phyloP scores from a whole-genome alignment of 2,797 vertebrate genomes.

The Alectoris magna region DNA sequence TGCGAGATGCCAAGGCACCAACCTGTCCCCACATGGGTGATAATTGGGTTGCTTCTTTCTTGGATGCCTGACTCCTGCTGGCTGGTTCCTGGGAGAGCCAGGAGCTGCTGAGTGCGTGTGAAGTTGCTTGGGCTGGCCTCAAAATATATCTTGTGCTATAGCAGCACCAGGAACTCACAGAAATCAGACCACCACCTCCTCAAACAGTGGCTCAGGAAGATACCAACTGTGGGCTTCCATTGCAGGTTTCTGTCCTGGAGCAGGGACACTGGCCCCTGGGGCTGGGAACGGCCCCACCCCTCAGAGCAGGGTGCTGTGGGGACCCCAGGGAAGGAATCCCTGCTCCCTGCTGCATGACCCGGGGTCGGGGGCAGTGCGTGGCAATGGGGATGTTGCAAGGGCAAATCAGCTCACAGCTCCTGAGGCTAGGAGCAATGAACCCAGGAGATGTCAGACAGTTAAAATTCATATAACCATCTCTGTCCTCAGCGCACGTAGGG shows the following conservation, averaged over 20 bases:
- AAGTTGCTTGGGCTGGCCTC: neutral
- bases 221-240: rapidly evolving
- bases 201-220: rapidly evolving
- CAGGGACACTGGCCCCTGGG: neutral
- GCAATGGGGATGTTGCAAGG: neutral
- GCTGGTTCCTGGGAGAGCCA: neutral
- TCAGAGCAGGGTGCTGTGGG: rapidly evolving
- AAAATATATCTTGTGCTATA: neutral
- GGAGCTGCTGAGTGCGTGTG: neutral
- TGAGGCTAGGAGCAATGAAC: neutral
- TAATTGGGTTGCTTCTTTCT: neutral
- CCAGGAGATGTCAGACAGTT: neutral
- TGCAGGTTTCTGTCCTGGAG: neutral
- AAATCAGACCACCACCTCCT: rapidly evolving
- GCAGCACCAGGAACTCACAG: neutral
- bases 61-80: neutral
- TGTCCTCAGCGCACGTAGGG: rapidly evolving
- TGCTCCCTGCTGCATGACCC: rapidly evolving
- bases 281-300: neutral
- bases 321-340: neutral
- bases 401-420: rapidly evolving
- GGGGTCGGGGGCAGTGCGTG: neutral
- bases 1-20: neutral
- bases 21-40: rapidly evolving
- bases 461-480: neutral